These are phyloP conservation scores for Drosophila nr. perissopoda DNA, from an alignment of 2,888 invertebrate genomes.

Conservation along the genomic window DNA sequence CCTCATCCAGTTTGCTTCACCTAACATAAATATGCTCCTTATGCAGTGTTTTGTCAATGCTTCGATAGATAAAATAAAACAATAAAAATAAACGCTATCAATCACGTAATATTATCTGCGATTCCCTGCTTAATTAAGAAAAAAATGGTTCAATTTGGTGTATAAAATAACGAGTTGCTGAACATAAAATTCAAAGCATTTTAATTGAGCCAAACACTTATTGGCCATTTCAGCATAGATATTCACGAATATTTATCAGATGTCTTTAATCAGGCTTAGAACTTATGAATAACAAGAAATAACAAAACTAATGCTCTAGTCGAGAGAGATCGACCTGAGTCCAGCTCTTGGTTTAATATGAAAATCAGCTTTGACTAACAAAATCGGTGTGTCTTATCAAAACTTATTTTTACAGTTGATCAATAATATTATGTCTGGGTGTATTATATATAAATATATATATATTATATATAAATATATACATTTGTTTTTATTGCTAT, in stretches of 20 bases:
- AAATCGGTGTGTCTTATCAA: not conserved
- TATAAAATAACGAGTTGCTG: not conserved
- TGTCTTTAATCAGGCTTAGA: not conserved
- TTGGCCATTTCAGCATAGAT: not conserved
- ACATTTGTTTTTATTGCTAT: not conserved
- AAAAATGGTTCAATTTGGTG: not conserved
- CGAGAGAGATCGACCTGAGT: not conserved
- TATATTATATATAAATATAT: too few relatives aligned
- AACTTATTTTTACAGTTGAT: not conserved
- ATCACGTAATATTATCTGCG: not conserved
- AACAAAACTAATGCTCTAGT: not conserved
- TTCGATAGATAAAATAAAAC: not conserved
- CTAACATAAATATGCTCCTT: too few relatives aligned
- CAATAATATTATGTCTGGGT: not conserved
- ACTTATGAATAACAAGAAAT: not conserved
- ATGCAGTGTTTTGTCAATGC: not conserved
- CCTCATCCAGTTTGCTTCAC: not conserved
- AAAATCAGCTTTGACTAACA: not conserved
- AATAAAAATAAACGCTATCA: not conserved
- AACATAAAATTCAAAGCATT: not conserved
- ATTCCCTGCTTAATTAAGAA: not conserved
- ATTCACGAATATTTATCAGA: not conserved
- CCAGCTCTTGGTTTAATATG: too few relatives aligned
- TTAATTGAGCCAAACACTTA: not conserved
- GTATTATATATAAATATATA: not conserved